Percentiles rank a stretch among this genome's conserved stretches.
Conservation (phyloP, 2,888 invertebrate species). For the Drosophila prolongata region DNA sequence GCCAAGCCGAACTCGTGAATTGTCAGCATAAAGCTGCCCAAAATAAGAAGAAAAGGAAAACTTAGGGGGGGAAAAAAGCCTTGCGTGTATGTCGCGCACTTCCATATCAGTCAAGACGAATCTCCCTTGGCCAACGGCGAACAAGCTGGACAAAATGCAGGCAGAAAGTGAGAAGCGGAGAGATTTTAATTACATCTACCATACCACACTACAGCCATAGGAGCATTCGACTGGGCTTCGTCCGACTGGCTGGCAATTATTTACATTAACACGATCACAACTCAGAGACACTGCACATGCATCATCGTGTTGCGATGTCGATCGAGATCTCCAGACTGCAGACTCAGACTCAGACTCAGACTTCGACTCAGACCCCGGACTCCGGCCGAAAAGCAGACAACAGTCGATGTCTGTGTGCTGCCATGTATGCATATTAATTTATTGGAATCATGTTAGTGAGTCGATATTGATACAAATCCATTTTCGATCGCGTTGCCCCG, state of each 20-base stretch:
- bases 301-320: conserved; percentile 80
- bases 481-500: conserved; percentile 81
- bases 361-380: neutral
- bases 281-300: conserved; percentile 82
- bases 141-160: conserved; percentile 53
- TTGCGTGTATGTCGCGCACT: conserved; percentile 75
- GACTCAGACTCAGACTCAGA: neutral
- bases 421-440: conserved; percentile 84
- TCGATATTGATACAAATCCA: conserved; percentile 85
- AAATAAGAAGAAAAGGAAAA: conserved; percentile 10
- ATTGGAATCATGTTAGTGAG: conserved; percentile 84
- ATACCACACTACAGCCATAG: conserved; percentile 45
- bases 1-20: conserved; percentile 68
- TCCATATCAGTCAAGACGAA: conserved; percentile 76
- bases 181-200: conserved; percentile 82
- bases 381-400: conserved; percentile 41
- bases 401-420: conserved; percentile 44
- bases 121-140: conserved; percentile 56
- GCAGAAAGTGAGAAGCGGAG: conserved; percentile 69
- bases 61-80: conserved; percentile 25
- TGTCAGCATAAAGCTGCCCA: conserved; percentile 62
- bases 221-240: conserved; percentile 22
- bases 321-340: conserved; percentile 63
- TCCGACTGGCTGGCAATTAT: conserved; percentile 80
- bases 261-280: conserved; percentile 84